Conservation (phyloP, 2,797 vertebrate species). For the Erpetoichthys calabaricus region DNA sequence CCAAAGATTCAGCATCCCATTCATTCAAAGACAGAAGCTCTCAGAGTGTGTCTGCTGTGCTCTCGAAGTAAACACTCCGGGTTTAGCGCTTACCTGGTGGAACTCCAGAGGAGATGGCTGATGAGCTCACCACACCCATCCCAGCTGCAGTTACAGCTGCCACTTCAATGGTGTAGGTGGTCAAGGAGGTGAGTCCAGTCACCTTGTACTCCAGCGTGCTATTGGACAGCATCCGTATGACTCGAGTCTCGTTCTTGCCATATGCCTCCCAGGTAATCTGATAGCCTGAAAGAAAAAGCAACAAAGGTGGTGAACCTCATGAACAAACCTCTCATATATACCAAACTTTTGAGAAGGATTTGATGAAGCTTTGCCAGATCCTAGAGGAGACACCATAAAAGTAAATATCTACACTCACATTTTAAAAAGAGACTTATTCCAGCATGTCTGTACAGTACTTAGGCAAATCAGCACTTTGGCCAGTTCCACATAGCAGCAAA, state of each 20-base stretch:
- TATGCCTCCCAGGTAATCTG: slow-evolving; percentile 76
- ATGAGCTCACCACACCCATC: slow-evolving; percentile 54
- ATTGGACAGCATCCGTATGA: slow-evolving; percentile 55
- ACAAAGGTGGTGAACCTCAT: too few species aligned
- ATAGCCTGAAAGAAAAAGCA: slow-evolving; percentile 53
- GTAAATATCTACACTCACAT: too few species aligned
- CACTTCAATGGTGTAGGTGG: slow-evolving; percentile 76
- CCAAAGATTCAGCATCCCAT: too few species aligned
- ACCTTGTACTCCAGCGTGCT: slow-evolving; percentile 72
- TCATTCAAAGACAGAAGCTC: too few species aligned
- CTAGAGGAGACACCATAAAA: too few species aligned
- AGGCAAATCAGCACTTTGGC: too few species aligned
- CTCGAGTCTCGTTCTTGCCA: slow-evolving; percentile 51
- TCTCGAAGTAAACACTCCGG: too few species aligned
- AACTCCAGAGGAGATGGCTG: slow-evolving; percentile 86
- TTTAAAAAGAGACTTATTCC: too few species aligned
- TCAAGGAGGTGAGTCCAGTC: slow-evolving; percentile 73
- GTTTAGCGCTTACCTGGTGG: slow-evolving; percentile 67
- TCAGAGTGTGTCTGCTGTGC: too few species aligned
- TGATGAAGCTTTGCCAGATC: not conserved
- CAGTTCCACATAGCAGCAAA: too few species aligned
- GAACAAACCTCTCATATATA: not conserved
- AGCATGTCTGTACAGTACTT: too few species aligned
- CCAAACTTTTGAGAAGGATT: not conserved
- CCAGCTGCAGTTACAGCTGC: slow-evolving; percentile 67